Percentiles rank a stretch among this genome's conserved stretches.
phyloP scores from a whole-genome alignment of 2,113 vertebrate species.

The Sturnus vulgaris region DNA sequence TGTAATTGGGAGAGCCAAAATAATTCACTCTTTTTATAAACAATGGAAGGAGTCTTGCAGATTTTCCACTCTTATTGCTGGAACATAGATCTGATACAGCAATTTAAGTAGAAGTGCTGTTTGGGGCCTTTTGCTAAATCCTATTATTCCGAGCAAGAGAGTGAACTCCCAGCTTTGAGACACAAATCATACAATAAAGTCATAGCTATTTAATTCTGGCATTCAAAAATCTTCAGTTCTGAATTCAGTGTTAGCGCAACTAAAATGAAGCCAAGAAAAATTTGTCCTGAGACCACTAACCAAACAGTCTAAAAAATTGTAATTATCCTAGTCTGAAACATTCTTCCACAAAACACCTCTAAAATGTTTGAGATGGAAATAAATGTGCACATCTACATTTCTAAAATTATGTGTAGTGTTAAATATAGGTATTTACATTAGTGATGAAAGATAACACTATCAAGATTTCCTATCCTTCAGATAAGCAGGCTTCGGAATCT shows the following conservation, averaged over 20 bases:
- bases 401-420: neutral
- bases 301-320: neutral
- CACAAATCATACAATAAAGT: neutral
- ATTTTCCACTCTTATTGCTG: slow-evolving; percentile 18
- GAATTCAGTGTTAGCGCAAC: neutral
- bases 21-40: slow-evolving; percentile 13
- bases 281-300: neutral
- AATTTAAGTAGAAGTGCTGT: neutral
- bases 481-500: neutral
- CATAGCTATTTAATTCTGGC: neutral
- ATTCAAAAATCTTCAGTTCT: neutral
- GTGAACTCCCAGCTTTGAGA: slow-evolving; percentile 6
- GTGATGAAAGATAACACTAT: neutral
- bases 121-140: neutral
- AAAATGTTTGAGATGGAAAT: neutral
- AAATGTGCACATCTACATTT: neutral
- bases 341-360: neutral
- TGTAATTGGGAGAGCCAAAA: neutral
- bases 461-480: neutral
- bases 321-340: neutral
- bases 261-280: slow-evolving; percentile 25
- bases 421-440: neutral
- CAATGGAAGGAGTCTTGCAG: neutral
- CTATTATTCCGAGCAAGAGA: slow-evolving; percentile 1
- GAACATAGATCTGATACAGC: slow-evolving; percentile 5